Evolutionary conservation across 2,797 vertebrate genomes (phyloP), one percentile per base, ranked within the genome.

Genomic region (Clarias laeviceps): DNA sequence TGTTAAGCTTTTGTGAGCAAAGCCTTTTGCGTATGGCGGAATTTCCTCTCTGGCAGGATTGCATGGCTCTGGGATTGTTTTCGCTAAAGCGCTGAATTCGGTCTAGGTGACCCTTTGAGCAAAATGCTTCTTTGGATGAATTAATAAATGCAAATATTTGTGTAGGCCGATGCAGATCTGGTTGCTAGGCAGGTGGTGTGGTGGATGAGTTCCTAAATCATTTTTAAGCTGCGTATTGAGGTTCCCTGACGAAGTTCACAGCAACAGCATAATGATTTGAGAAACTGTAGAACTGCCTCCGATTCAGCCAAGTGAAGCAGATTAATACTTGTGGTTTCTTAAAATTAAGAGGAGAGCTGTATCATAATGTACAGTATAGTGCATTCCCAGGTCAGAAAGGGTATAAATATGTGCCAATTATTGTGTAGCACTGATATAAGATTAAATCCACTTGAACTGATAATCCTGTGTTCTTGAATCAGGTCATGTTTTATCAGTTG

Each of bases 221-320:
- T 69, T 87, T 83, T 81, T 65, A 68, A 76, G 85, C 59, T 83
- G 45, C 78, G 64, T 85, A 78, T 73, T 82, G 77, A 24, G 66
- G 72, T 69, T 79, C 24, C 7, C 74, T 87, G 80, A 89, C 78
- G 83, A 88, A 86, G 82, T 72, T 86, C 80, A 45, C 61, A 89
- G 74, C 62, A 57, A 88, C 79, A 88, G 77, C 54, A 22, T 62
- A 68, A 54, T 86, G 85, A 88, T 89, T 88, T 87, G 86, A 77
- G 70, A 77, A 27, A 56, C 84, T 62, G 57, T 8, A 27, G 34
- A 79, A 32, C 54, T 77, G 59, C 37, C 74, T 50, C 65, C 7
- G 37, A 66, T 29, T 80, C 56, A 54, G 83, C 74, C 74, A 79
- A 66, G 83, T 66, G 64, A 79, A n/a, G 56, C 59, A 54, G 56